phyloP scores from a whole-genome alignment of 2,113 vertebrate genomes.

The Hydrochoerus hydrochaeris region DNA sequence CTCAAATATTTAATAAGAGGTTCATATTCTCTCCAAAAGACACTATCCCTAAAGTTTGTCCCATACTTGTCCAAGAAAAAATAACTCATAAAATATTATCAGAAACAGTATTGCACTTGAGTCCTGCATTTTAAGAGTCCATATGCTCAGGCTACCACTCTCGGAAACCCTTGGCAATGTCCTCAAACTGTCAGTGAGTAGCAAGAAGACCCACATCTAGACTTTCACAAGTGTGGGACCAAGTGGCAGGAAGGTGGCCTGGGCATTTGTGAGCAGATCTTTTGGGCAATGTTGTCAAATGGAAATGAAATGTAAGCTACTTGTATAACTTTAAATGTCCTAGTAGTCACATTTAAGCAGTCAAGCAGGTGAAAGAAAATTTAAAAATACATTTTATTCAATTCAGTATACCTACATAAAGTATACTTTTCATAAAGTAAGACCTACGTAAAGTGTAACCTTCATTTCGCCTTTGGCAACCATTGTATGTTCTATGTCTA shows the following conservation, averaged over 20 bases:
- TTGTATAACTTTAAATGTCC: background rate
- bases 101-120: background rate
- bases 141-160: background rate
- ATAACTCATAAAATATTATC: background rate
- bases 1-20: background rate
- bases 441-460: background rate
- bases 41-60: background rate
- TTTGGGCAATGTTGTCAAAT: background rate
- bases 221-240: background rate
- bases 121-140: background rate
- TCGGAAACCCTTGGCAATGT: background rate
- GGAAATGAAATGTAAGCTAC: background rate
- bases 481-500: background rate
- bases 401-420: background rate
- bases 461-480: background rate
- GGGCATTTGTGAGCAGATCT: background rate
- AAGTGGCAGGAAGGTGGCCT: too few relatives aligned
- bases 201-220: background rate
- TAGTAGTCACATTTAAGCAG: background rate
- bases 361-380: background rate
- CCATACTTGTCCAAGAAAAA: background rate
- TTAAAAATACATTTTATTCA: background rate
- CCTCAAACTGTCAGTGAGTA: background rate
- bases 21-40: background rate
- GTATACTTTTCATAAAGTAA: background rate